Conservation (phyloP, 2,888 invertebrate genomes). For the Rhimphoctona megacephalus region DNA sequence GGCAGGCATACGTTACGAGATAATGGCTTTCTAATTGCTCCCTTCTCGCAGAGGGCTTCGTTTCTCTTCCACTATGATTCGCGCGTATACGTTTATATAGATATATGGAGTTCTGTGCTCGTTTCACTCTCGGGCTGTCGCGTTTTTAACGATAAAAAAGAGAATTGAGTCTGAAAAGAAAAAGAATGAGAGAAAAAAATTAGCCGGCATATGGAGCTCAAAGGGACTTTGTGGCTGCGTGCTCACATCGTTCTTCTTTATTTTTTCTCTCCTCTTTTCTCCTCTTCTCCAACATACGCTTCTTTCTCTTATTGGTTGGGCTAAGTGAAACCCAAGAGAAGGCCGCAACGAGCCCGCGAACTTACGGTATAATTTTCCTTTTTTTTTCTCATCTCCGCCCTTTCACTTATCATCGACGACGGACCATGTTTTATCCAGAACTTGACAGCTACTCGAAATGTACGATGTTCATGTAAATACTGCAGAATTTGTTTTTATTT, state of each 20-base stretch:
- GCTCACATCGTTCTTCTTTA: constrained; percentile 46
- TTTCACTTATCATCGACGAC: constrained; percentile 46
- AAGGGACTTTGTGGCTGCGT: constrained; percentile 65
- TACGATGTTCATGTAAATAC: background rate
- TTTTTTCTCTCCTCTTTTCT: constrained; percentile 45
- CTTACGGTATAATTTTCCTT: constrained; percentile 47
- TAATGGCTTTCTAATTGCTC: constrained; percentile 81
- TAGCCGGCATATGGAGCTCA: constrained; percentile 55
- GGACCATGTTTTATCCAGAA: background rate
- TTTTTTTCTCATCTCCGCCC: constrained; percentile 4
- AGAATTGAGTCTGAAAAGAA: constrained; percentile 37
- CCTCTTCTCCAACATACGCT: constrained; percentile 35
- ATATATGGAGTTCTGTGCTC: constrained; percentile 36
- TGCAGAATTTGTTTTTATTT: background rate
- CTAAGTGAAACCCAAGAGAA: constrained; percentile 68
- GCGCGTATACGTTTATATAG: background rate
- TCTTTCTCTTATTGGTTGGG: constrained; percentile 30
- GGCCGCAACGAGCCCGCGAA: constrained; percentile 66
- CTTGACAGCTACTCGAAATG: background rate
- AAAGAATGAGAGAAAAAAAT: constrained; percentile 43
- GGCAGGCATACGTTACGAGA: constrained; percentile 64
- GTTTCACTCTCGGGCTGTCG: constrained; percentile 58
- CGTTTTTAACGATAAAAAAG: constrained; percentile 54
- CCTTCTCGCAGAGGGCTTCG: constrained; percentile 51
- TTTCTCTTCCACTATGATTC: constrained; percentile 32